phyloP scores from a whole-genome alignment of 1,140 invertebrate genomes.

The Vanessa tameamea region DNA sequence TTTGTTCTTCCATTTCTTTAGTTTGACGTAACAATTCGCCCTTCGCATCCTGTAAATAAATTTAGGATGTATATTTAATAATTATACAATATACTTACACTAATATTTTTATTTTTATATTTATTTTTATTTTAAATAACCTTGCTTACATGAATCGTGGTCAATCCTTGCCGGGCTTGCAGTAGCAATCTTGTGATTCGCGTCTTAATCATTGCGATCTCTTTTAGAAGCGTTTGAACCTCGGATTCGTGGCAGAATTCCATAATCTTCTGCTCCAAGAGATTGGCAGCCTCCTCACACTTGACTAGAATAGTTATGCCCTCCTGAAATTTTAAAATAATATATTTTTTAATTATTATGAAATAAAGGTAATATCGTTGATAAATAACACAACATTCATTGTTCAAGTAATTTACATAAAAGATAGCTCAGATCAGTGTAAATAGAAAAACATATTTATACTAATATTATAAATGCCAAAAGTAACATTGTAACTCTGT shows the following conservation, averaged over 20 bases:
- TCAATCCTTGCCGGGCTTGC: constrained; percentile 83
- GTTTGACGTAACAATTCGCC: constrained; percentile 53
- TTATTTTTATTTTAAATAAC: constrained; percentile 42
- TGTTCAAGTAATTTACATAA: no score
- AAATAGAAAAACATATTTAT: no score
- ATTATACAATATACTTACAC: background rate
- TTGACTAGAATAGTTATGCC: constrained; percentile 82
- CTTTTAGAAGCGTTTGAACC: constrained; percentile 76
- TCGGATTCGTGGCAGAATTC: constrained; percentile 80
- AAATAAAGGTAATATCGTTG: no score
- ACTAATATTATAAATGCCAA: no score
- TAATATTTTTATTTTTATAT: background rate
- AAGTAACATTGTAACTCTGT: no score
- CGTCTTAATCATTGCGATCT: constrained; percentile 72
- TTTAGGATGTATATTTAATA: background rate
- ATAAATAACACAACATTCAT: no score
- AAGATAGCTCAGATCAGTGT: no score
- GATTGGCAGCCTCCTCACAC: constrained; percentile 81
- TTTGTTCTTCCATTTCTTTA: constrained; percentile 68
- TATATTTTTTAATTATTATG: background rate
- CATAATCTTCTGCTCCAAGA: constrained; percentile 81
- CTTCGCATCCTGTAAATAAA: constrained; percentile 66
- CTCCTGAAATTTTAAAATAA: constrained; percentile 74
- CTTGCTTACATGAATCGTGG: constrained; percentile 82
- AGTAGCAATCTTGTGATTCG: constrained; percentile 82